Percentiles rank a stretch among this genome's conserved stretches.
phyloP scores from a whole-genome alignment of 2,113 vertebrate genomes.

The Cromileptes altivelis region DNA sequence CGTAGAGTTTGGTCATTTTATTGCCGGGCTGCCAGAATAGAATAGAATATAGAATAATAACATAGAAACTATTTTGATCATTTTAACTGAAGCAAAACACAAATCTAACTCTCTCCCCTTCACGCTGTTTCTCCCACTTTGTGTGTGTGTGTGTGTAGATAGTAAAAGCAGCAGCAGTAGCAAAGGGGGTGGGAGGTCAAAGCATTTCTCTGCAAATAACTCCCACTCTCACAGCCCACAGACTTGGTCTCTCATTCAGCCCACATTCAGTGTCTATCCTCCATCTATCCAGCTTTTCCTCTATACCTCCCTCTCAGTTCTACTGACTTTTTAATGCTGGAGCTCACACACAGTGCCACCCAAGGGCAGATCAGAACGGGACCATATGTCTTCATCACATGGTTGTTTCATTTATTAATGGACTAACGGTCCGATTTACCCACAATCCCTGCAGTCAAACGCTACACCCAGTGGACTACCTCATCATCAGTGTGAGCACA shows the following conservation, averaged over 20 bases:
- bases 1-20: no score
- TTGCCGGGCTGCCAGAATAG: no score
- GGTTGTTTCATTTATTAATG: conserved; percentile 71
- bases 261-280: conserved; percentile 41
- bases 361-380: conserved; percentile 46
- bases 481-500: not conserved
- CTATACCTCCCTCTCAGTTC: conserved; percentile 14
- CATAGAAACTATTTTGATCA: not conserved
- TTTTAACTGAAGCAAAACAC: not conserved
- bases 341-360: conserved; percentile 20
- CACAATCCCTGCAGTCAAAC: conserved; percentile 45
- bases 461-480: conserved; percentile 7
- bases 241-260: conserved; percentile 18
- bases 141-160: conserved; percentile 9
- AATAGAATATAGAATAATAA: not conserved
- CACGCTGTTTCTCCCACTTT: not conserved
- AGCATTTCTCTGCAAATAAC: conserved; percentile 50
- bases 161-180: conserved; percentile 25
- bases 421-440: conserved; percentile 27
- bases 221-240: conserved; percentile 60
- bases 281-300: not conserved
- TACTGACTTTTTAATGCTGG: not conserved
- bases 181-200: conserved; percentile 39
- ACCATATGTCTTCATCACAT: conserved; percentile 68
- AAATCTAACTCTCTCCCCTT: conserved; percentile 6